Evolutionary conservation across 2,888 invertebrate genomes (phyloP).

Genomic region (Pterostichus niger): DNA sequence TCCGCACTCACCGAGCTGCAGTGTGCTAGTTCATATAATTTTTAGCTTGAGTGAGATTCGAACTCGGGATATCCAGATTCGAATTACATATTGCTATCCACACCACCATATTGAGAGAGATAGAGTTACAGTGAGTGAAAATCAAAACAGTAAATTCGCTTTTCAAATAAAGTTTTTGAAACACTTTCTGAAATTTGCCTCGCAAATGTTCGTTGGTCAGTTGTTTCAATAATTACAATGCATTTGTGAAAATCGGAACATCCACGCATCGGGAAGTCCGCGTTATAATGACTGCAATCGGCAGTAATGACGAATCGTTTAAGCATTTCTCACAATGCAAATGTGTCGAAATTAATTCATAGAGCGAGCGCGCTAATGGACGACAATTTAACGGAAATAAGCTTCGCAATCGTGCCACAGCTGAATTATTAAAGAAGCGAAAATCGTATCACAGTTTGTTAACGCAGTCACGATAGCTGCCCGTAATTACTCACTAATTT

Average conservation of each 20-base stretch:
- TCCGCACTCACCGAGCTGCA: too few species aligned
- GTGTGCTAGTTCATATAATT: too few species aligned
- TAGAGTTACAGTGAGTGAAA: too few species aligned
- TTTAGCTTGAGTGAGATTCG: too few species aligned
- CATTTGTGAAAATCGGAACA: neutral
- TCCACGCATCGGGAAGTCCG: constrained; percentile 6
- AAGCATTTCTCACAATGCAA: constrained; percentile 51
- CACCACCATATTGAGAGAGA: too few species aligned
- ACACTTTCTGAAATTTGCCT: too few species aligned
- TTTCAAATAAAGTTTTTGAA: too few species aligned
- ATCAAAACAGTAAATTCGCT: too few species aligned
- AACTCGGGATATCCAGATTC: too few species aligned
- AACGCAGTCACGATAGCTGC: constrained; percentile 42
- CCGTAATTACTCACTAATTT: constrained; percentile 34
- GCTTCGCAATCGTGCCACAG: constrained; percentile 6
- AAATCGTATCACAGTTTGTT: constrained; percentile 54
- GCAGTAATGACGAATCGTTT: constrained; percentile 59
- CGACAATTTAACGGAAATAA: constrained; percentile 57
- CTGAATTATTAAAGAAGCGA: constrained; percentile 54
- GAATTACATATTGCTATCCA: too few species aligned
- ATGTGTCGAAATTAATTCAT: constrained; percentile 54
- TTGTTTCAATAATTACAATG: neutral
- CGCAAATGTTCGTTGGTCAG: neutral
- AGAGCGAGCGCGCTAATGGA: constrained; percentile 43
- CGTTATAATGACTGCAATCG: constrained; percentile 44